Conservation (phyloP, 2,797 vertebrate genomes). For the Coendou prehensilis region DNA sequence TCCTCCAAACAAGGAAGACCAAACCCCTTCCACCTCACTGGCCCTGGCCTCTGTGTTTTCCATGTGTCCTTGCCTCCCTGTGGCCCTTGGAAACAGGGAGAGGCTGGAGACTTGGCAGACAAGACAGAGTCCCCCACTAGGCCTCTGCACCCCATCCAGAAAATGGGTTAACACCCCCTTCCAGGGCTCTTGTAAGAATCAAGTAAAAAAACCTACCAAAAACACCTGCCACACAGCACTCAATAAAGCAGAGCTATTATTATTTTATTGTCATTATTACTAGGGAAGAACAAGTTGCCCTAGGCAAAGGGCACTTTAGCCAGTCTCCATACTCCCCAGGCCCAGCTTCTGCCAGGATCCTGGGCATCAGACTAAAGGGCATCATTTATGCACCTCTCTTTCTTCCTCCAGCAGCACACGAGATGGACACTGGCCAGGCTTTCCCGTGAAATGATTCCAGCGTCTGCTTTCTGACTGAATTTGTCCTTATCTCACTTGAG, state of each 20-base stretch:
- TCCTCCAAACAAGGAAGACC: not conserved
- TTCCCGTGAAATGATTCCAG: constrained; percentile 49
- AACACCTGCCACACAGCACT: constrained; percentile 48
- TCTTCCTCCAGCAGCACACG: not conserved
- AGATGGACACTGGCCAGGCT: not conserved
- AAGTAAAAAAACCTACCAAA: not conserved
- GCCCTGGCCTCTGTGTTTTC: not conserved
- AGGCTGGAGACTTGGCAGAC: not conserved
- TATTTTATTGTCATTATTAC: constrained; percentile 51
- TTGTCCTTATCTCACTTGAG: constrained; percentile 52
- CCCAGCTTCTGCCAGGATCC: not conserved
- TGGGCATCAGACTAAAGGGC: not conserved
- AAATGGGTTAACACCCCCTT: not conserved
- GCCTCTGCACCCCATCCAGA: not conserved
- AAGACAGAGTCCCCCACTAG: not conserved
- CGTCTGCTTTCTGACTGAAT: constrained; percentile 26
- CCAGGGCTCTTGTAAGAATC: not conserved
- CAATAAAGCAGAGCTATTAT: constrained; percentile 46
- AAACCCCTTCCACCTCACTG: not conserved
- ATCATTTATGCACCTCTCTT: not conserved
- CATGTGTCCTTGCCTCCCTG: not conserved
- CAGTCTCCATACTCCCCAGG: not conserved
- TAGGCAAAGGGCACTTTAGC: constrained; percentile 16
- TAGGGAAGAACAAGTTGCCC: constrained; percentile 18
- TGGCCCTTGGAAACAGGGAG: not conserved